These are phyloP conservation scores for Coremacera marginata DNA, from an alignment of 2,888 invertebrate genomes.

Conservation along the genomic window DNA sequence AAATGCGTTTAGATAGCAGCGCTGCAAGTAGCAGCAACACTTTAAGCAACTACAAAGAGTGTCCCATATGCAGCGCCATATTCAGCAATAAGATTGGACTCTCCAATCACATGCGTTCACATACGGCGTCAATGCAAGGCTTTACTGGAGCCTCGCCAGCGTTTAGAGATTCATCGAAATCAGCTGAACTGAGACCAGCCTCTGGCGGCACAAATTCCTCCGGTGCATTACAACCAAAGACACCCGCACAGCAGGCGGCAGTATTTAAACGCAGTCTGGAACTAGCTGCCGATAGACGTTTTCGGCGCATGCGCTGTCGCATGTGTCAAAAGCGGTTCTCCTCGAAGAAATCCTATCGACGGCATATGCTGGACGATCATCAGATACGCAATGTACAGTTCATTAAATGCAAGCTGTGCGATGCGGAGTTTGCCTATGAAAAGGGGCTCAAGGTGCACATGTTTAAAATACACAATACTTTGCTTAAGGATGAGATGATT, in stretches of 20 bases:
- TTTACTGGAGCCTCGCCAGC: constrained; percentile 50
- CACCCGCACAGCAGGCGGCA: constrained; percentile 57
- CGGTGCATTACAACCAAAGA: constrained; percentile 19
- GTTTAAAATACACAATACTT: constrained; percentile 67
- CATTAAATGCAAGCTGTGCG: constrained; percentile 68
- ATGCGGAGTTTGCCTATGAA: constrained; percentile 69
- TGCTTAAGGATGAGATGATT: constrained; percentile 65
- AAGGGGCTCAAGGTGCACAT: constrained; percentile 69
- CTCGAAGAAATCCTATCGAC: constrained; percentile 68
- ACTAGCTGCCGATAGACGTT: constrained; percentile 63
- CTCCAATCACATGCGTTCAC: constrained; percentile 69
- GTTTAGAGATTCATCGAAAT: constrained; percentile 54
- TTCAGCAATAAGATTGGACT: constrained; percentile 67
- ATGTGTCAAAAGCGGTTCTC: constrained; percentile 68
- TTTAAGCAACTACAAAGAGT: constrained; percentile 59
- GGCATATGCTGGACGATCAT: constrained; percentile 69
- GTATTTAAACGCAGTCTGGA: constrained; percentile 63
- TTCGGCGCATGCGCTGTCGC: constrained; percentile 68
- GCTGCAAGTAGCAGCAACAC: constrained; percentile 50
- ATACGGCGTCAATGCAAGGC: constrained; percentile 58
- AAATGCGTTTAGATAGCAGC: constrained; percentile 58
- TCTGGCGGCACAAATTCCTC: constrained; percentile 31
- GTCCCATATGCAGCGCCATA: constrained; percentile 65
- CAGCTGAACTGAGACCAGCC: constrained; percentile 41
- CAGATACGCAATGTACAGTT: constrained; percentile 68